Base-by-base conservation (phyloP, 2,113 vertebrate species). In the Anarhynchus alexandrinus region DNA sequence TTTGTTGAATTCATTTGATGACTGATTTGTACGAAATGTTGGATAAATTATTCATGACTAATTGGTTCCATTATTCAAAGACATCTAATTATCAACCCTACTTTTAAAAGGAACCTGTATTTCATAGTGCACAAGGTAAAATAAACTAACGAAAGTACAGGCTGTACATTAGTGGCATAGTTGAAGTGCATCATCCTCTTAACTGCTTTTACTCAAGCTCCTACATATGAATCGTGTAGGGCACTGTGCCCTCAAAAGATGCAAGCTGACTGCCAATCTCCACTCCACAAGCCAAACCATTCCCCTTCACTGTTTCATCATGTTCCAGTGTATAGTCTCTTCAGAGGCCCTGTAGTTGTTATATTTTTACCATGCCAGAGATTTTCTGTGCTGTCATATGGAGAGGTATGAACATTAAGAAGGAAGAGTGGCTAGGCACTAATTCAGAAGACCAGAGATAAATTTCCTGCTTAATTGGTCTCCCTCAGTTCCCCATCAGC, bases 31-130 rank as follows among this genome's bases (percentile, higher is more conserved):
- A 94, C 25, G 47, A 95, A 84, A 84, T 58, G 13, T 66, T 95
- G 80, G 69, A 87, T 93, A 95, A 94, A 86, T 91, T 94, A 92
- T 89, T 87, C 55, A 91, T 69, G 77, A 85, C 36, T 94, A 94
- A 96, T 52, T 92, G 34, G 45, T 76, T 93, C 54, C 1, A 0
- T 69, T 93, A 82, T 57, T 94, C 80, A 92, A 78, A 86, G 36
- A 82, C 9, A 66, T 70, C 47, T 77, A 94, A 76, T 91, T 95
- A 87, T 61, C 40, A 89, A 49, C 8, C 22, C 22, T n/a, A 42
- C 36, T 70, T 85, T 91, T 86, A 77, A 89, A 91, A 94, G 32
- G 15, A 15, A 86, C 32, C 36, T 65, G 23, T 65, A 82, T 32
- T 89, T 16, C 70, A 36, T 0, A 42, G 11, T 7, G 10, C 22